Evolutionary conservation across 1,140 invertebrate genomes (phyloP), one percentile per base, ranked within the genome.

Genomic region (Listronotus oregonensis): DNA sequence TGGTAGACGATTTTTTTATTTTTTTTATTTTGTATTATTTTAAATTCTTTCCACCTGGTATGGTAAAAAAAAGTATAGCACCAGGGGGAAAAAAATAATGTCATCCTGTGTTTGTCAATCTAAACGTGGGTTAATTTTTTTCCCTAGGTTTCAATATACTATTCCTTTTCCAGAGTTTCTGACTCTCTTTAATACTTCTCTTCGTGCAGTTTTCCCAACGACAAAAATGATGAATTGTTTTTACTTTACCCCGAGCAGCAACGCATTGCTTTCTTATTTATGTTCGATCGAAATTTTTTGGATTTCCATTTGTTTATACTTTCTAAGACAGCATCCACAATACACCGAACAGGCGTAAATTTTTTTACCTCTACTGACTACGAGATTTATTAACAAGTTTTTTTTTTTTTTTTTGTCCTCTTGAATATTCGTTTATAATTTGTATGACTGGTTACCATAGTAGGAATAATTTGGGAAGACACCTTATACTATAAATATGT

Each of bases 241-340:
- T n/a, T 60, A 49, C 49, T 31, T 49, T 60, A 37, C 49, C 49
- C 57, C 44, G 27, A 43, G 40, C 44, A 60, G 57, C 27, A 47
- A 50, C 44, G 57, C 57, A 60, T 49, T 60, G 57, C 31, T 27
- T 51, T 60, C 44, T 43, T 60, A 60, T 60, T 60, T 60, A 60
- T 60, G 57, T 42, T 27, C 44, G 43, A 60, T 60, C 57, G 57
- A 49, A 60, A 60, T 49, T 60, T n/a, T 60, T 60, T 49, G 57
- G 57, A 60, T 60, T 49, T 60, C 44, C 57, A 60, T 60, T 60
- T 60, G 57, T 60, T 60, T 60, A 60, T 60, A 60, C 43, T 34
- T 60, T 60, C 31, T 51, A 37, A 49, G 57, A 60, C 57, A 60
- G 57, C 57, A 21, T 60, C 31, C 40, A 60, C 57, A 60, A 60